Base-by-base conservation (phyloP, 2,797 vertebrate genomes). In the Centropyge bicolor region DNA sequence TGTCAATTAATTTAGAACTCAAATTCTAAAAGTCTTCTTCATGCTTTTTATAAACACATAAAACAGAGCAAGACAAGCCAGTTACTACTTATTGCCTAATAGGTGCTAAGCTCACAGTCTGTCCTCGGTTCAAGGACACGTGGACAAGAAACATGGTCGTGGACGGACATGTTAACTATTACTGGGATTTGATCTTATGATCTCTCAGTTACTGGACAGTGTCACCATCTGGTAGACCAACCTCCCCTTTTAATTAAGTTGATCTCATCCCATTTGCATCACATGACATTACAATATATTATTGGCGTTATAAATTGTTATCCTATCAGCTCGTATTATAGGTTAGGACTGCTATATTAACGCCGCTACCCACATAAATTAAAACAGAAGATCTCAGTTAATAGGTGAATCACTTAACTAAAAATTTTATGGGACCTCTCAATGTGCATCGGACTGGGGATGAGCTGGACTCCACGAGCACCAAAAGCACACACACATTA, bases 191-290 rank as follows among this genome's bases (percentile, higher is more conserved):
- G 80, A 72, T 72, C 79, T 56, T 9, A 1, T 73, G 64, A 78
- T 73, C 67, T 67, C 70, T 84, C 56, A 70, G 65, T 72, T 70
- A 76, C 48, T 48, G 72, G 76, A 86, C 38, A 79, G 38, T 55
- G 36, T 80, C 52, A 74, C 84, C 82, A 81, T 88, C 77, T 84
- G 86, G 59, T 62, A 13, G 48, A 61, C 66, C 43, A 43, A 55
- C 43, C 45, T 40, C 38, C 5, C 59, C 57, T 59, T 79, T 79
- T 80, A 76, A 80, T 80, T 75, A 49, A 22, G 54, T 62, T 63
- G 40, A 81, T 81, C 57, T 79, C 56, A 57, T 76, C 52, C 66
- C 68, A 83, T 79, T 74, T 82, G 70, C 67, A 54, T 65, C 63
- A 69, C 72, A 69, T 63, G 55, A 49, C 63, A 71, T 70, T 64